Evolutionary conservation across 1,140 invertebrate species (phyloP), one percentile per base, ranked within the genome.

Genomic region (Zaprionus ghesquierei): DNA sequence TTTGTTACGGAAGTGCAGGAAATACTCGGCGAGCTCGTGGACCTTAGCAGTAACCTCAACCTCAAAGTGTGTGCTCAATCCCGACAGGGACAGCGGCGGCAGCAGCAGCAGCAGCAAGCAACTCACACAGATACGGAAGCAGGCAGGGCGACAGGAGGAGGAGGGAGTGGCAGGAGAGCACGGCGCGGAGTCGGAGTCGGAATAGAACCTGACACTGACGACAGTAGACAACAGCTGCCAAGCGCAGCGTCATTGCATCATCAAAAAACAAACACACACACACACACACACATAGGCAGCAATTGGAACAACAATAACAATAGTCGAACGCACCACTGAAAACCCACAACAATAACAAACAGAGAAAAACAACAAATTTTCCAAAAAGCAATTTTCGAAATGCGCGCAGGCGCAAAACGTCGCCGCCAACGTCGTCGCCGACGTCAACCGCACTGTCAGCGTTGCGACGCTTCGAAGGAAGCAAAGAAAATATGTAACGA

Each of bases 191-290:
- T 33, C 10, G 31, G 13, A n/a, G 29, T 46, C 41, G 49, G 3
- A 51, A 63, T 22, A 54, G 60, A 50, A 49, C 44, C 46, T 61
- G 54, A 44, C 41, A 54, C 60, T 56, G 53, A 62, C 58, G 18
- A 29, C 62, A 65, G 38, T 29, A 18, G 84, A 75, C 80, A 87
- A 84, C 89, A 90, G 89, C 89, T 90, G 89, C 89, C 87, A 87
- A 85, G 75, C 70, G 80, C 80, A 90, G 84, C 69, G 82, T 89
- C 89, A 90, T 90, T 90, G 87, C 85, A 84, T 90, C 82, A 87
- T 84, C 87, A 78, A 75, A 77, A 87, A 81, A 84, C 55, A 81
- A 38, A 73, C 58, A 60, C 49, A 77, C 56, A 44, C 46, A 74
- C 66, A 80, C 50, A 77, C 54, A 75, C 31, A 15, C 35, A 15